Percentiles rank a stretch among this genome's conserved stretches.
These are phyloP conservation scores for Conus canariensis DNA, from an alignment of 2,888 invertebrate genomes.

Conservation along the genomic window DNA sequence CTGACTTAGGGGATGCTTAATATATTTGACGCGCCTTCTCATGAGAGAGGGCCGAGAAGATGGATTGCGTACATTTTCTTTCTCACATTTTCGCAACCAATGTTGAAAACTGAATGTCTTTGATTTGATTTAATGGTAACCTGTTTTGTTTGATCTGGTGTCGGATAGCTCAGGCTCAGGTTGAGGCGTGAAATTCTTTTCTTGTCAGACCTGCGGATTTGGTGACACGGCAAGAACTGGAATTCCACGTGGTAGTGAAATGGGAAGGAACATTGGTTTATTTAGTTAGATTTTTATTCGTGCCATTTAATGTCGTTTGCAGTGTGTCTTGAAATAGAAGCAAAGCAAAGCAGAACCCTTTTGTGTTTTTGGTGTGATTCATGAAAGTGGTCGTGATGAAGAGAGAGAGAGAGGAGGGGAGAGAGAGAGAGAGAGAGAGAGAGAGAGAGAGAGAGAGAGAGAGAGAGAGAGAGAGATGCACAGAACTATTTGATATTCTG, in stretches of 20 bases:
- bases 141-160: no score
- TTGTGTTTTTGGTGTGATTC: neutral
- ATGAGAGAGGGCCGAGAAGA: no score
- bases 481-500: no score
- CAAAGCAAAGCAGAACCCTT: slow-evolving; percentile 23
- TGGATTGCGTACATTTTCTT: no score
- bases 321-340: slow-evolving; percentile 18
- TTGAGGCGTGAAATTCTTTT: slow-evolving; percentile 29
- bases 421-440: no score
- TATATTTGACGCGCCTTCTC: neutral
- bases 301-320: slow-evolving; percentile 12
- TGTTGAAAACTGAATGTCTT: no score
- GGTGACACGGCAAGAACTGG: slow-evolving; percentile 21
- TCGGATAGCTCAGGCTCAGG: neutral
- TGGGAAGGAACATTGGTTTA: neutral
- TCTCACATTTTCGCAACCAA: no score
- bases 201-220: slow-evolving; percentile 26
- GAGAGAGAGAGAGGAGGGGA: no score
- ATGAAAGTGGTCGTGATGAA: neutral
- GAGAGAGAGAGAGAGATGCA: no score
- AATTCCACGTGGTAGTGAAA: slow-evolving; percentile 16
- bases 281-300: neutral
- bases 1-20: neutral
- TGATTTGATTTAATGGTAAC: no score
- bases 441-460: no score